These are phyloP conservation scores for Cyprinella venusta DNA, from an alignment of 2,797 vertebrate species.

Conservation along the genomic window DNA sequence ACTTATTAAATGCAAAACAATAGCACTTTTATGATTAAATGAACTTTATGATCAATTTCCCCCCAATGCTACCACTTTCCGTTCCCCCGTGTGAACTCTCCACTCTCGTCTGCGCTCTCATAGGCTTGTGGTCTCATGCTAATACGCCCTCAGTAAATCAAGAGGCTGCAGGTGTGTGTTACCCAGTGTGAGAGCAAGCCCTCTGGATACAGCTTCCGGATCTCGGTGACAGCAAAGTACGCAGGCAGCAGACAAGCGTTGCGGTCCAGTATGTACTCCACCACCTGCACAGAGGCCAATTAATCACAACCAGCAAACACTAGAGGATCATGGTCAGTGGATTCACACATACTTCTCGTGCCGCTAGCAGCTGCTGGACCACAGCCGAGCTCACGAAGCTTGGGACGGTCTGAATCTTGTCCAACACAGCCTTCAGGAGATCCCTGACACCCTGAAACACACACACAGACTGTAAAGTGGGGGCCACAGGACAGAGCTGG, in stretches of 20 bases:
- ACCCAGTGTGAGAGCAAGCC: constrained; percentile 98
- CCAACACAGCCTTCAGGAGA: constrained; percentile 91
- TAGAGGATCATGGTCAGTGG: too few relatives aligned
- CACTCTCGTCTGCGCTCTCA: too few relatives aligned
- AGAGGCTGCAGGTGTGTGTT: constrained; percentile 18
- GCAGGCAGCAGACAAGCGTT: constrained; percentile 97
- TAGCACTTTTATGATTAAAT: too few relatives aligned
- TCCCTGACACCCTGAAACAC: constrained; percentile 90
- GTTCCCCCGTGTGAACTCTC: too few relatives aligned
- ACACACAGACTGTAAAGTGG: too few relatives aligned
- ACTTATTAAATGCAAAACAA: too few relatives aligned
- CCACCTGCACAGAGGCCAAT: constrained; percentile 79
- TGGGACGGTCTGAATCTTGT: constrained; percentile 95
- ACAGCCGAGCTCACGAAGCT: constrained; percentile 96
- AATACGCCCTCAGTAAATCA: not conserved
- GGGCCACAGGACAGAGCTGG: too few relatives aligned
- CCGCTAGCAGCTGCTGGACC: constrained; percentile 93
- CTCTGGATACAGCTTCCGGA: constrained; percentile 97
- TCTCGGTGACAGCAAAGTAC: constrained; percentile 96
- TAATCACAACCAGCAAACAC: not conserved
- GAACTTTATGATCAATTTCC: too few relatives aligned
- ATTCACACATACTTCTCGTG: constrained; percentile 84
- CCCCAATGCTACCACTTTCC: too few relatives aligned
- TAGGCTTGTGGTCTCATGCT: too few relatives aligned
- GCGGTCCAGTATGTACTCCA: constrained; percentile 96